Conservation (phyloP, 92 coral and sea anemone genomes). For the Blastomussa wellsi region DNA sequence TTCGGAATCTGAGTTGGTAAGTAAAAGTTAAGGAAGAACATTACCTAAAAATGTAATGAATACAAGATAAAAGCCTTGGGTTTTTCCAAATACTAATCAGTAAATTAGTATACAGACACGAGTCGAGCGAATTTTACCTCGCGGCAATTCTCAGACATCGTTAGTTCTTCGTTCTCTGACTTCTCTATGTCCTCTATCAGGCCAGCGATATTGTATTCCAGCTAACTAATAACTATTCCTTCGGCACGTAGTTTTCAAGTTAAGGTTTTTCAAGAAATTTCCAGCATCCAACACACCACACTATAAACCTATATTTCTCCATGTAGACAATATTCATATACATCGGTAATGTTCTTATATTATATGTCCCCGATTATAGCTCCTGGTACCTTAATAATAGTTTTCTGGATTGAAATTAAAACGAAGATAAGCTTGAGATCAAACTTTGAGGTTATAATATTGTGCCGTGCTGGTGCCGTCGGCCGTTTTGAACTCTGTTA, state of each 20-base stretch:
- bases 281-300: not conserved
- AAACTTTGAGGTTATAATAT: not conserved
- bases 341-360: not conserved
- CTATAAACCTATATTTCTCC: not conserved
- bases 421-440: not conserved
- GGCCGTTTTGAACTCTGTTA: not conserved
- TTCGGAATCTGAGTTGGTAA: conserved; percentile 8
- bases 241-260: not conserved
- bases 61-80: not conserved
- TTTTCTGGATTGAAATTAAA: not conserved
- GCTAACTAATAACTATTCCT: not conserved
- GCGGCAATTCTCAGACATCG: not conserved
- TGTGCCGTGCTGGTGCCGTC: not conserved
- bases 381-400: not conserved
- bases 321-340: not conserved
- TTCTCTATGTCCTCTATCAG: too few relatives aligned
- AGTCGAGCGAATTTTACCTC: not conserved
- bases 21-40: not conserved
- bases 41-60: not conserved
- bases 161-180: not conserved
- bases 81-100: not conserved
- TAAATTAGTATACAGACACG: not conserved
- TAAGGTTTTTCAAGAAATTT: not conserved
- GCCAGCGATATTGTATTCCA: not conserved
- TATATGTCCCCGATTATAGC: too few relatives aligned